These are phyloP conservation scores for Schizopygopsis pylzovi DNA, from an alignment of 2,797 vertebrate species.

Conservation along the genomic window DNA sequence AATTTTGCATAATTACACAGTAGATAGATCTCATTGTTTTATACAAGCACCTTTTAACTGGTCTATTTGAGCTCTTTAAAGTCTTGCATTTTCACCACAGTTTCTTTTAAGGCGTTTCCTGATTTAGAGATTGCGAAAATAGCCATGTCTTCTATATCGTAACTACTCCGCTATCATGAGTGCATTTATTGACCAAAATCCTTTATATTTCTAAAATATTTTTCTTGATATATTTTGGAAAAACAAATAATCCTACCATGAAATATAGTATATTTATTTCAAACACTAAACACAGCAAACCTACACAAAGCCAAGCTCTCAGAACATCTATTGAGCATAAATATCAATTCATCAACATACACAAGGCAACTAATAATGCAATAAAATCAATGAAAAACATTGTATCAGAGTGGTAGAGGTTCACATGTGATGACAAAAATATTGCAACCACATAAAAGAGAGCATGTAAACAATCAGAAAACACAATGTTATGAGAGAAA, in stretches of 20 bases:
- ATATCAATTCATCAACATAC: conserved; percentile 24
- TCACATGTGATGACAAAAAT: conserved; percentile 7
- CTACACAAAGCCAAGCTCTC: conserved; percentile 35
- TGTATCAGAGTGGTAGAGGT: conserved; percentile 47
- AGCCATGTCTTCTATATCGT: not conserved
- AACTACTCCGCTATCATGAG: conserved; percentile 7
- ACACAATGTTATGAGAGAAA: not conserved
- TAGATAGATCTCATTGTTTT: not conserved
- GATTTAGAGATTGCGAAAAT: not conserved
- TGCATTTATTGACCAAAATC: conserved; percentile 20
- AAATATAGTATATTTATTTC: conserved; percentile 46
- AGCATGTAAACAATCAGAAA: conserved; percentile 44
- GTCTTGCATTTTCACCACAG: not conserved
- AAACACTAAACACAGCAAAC: conserved; percentile 52
- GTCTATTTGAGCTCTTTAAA: not conserved
- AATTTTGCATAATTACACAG: conserved; percentile 19
- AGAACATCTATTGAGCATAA: conserved; percentile 22
- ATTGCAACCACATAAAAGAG: conserved; percentile 22
- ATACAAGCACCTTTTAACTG: not conserved
- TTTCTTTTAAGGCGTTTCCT: conserved; percentile 17
- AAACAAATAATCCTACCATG: conserved; percentile 42
- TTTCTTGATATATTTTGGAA: conserved; percentile 6
- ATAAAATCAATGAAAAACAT: conserved; percentile 27
- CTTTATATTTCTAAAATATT: conserved; percentile 42
- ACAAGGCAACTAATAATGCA: conserved; percentile 32